These are phyloP conservation scores for Amblyjoppa fuscipennis DNA, from an alignment of 2,888 invertebrate genomes.

Conservation along the genomic window DNA sequence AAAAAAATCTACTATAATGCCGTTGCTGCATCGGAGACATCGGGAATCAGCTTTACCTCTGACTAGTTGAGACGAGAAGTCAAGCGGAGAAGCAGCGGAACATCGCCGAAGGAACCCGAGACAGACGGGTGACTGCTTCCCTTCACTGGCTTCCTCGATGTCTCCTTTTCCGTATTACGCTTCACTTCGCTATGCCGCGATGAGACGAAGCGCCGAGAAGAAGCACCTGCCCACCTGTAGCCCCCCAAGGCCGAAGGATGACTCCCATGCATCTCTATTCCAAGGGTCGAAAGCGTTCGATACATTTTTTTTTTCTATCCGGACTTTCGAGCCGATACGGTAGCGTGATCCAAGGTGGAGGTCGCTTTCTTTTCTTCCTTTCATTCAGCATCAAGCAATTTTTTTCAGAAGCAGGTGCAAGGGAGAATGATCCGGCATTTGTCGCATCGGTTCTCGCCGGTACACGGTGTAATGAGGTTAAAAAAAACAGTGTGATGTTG, in stretches of 20 bases:
- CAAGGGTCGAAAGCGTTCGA: slow-evolving; percentile 13
- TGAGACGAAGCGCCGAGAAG: slow-evolving; percentile 32
- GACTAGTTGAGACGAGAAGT: slow-evolving; percentile 8
- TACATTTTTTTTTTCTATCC: slow-evolving; percentile 54
- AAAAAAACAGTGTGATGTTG: slow-evolving; percentile 5
- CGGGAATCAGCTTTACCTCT: background rate
- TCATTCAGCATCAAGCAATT: slow-evolving; percentile 14
- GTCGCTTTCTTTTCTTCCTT: background rate
- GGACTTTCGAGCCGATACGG: slow-evolving; percentile 53
- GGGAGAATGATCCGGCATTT: slow-evolving; percentile 23
- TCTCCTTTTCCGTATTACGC: slow-evolving; percentile 53
- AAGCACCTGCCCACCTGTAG: slow-evolving; percentile 58
- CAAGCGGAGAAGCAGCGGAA: slow-evolving; percentile 19
- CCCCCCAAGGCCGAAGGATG: slow-evolving; percentile 36
- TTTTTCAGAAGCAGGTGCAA: slow-evolving; percentile 38
- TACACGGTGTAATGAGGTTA: background rate
- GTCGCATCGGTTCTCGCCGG: background rate
- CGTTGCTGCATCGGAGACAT: background rate
- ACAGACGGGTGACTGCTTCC: slow-evolving; percentile 37
- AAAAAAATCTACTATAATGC: background rate
- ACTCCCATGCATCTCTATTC: slow-evolving; percentile 52
- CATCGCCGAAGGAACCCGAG: slow-evolving; percentile 45
- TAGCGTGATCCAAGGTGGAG: background rate
- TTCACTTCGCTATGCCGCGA: slow-evolving; percentile 30
- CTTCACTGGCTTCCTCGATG: slow-evolving; percentile 45